Percentiles rank a stretch among this genome's conserved stretches.
Conservation (phyloP, 92 coral and sea anemone genomes). For the Nematostella vectensis region DNA sequence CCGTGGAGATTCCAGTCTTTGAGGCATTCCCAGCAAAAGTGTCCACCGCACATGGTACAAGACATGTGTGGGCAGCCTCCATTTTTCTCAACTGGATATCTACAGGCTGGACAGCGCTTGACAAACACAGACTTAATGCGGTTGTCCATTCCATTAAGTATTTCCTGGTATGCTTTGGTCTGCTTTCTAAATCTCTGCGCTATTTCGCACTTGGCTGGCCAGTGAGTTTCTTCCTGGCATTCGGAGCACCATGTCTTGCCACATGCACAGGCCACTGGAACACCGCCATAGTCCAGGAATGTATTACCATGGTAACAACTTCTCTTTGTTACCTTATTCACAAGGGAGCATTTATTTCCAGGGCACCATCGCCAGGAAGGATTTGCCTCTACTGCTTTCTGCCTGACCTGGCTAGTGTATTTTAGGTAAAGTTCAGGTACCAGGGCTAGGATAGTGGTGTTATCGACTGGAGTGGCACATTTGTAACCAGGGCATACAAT, state of each 20-base stretch:
- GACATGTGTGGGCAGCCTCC: constrained; percentile 56
- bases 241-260: constrained; percentile 53
- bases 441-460: constrained; percentile 30
- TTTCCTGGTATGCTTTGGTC: constrained; percentile 30
- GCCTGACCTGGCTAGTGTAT: constrained; percentile 13
- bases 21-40: constrained; percentile 65
- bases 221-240: constrained; percentile 62
- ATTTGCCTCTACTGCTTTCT: constrained; percentile 33
- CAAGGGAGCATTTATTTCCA: constrained; percentile 37
- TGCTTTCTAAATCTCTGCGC: constrained; percentile 41
- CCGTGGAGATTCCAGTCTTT: constrained; percentile 24
- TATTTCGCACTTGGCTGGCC: constrained; percentile 64
- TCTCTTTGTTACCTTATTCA: constrained; percentile 15
- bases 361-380: constrained; percentile 55
- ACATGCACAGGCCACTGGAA: constrained; percentile 46
- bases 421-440: constrained; percentile 20
- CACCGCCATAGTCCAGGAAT: neutral
- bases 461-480: constrained; percentile 30
- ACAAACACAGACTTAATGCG: constrained; percentile 48
- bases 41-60: constrained; percentile 45
- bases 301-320: neutral
- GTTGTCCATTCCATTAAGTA: constrained; percentile 16
- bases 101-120: constrained; percentile 54
- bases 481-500: constrained; percentile 24
- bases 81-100: constrained; percentile 59